Percentiles rank a stretch among this genome's conserved stretches.
Conservation (phyloP, 2,797 vertebrate species). For the Melopsittacus undulatus region DNA sequence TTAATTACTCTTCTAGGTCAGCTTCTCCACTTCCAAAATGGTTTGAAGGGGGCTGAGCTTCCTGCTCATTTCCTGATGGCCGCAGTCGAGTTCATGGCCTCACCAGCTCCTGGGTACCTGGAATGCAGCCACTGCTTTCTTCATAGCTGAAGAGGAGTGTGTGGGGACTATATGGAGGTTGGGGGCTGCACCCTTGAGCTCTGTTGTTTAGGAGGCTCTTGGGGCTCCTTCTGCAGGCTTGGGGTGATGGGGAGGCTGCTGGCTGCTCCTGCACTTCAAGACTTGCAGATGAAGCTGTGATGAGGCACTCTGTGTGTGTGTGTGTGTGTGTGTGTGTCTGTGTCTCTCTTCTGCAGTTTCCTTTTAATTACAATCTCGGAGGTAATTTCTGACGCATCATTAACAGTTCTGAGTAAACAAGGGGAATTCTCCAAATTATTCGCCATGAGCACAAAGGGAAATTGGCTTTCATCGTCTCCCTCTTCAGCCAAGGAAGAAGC, state of each 20-base stretch:
- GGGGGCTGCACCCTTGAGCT: neutral
- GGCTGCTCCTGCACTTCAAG: neutral
- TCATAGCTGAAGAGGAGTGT: fast-evolving
- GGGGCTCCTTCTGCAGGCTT: neutral
- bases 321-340: neutral
- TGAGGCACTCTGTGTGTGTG: neutral
- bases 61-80: slow-evolving; percentile 22
- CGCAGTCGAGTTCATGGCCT: neutral
- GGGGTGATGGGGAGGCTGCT: neutral
- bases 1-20: slow-evolving; percentile 28
- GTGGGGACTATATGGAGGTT: fast-evolving
- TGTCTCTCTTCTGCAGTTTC: slow-evolving; percentile 82
- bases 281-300: slow-evolving; percentile 3
- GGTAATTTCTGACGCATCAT: slow-evolving; percentile 96
- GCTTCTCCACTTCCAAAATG: neutral
- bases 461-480: slow-evolving; percentile 42
- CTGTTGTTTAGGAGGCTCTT: neutral
- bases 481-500: slow-evolving; percentile 40
- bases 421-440: slow-evolving; percentile 92
- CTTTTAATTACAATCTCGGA: slow-evolving; percentile 95
- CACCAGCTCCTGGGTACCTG: neutral
- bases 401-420: slow-evolving; percentile 95
- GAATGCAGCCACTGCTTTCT: neutral
- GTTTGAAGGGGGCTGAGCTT: slow-evolving; percentile 28
- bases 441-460: slow-evolving; percentile 84